A percentile compares a stretch with the other conserved stretches of the same genome.
phyloP scores from a whole-genome alignment of 2,113 vertebrate genomes.

The Sylvietta virens region DNA sequence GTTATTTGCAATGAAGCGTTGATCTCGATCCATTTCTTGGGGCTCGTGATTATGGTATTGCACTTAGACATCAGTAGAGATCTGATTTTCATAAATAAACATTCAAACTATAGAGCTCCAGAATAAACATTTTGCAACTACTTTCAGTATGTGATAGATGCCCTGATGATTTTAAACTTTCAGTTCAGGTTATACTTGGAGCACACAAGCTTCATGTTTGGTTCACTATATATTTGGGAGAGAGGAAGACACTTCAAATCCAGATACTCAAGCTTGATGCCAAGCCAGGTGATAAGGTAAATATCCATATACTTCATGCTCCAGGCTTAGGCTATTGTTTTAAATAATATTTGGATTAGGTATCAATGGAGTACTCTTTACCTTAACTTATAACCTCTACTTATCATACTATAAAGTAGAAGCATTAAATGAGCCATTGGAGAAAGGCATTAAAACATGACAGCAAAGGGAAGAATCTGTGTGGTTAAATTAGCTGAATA shows the following conservation, averaged over 20 bases:
- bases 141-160: neutral
- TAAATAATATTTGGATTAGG: neutral
- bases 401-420: neutral
- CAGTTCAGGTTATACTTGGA: neutral
- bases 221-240: rapidly evolving
- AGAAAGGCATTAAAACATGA: neutral
- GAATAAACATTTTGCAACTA: neutral
- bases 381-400: neutral
- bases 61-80: neutral
- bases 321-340: neutral
- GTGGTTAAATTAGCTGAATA: neutral
- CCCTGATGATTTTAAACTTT: neutral
- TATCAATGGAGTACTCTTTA: neutral
- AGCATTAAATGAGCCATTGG: neutral
- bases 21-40: neutral
- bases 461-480: neutral
- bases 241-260: neutral
- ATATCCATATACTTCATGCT: neutral
- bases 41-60: neutral
- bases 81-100: neutral
- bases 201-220: rapidly evolving
- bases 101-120: neutral
- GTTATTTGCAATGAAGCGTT: neutral
- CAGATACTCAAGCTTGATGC: neutral
- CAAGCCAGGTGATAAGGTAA: neutral